phyloP scores from a whole-genome alignment of 2,113 vertebrate species.

The Ibidorhyncha struthersii region DNA sequence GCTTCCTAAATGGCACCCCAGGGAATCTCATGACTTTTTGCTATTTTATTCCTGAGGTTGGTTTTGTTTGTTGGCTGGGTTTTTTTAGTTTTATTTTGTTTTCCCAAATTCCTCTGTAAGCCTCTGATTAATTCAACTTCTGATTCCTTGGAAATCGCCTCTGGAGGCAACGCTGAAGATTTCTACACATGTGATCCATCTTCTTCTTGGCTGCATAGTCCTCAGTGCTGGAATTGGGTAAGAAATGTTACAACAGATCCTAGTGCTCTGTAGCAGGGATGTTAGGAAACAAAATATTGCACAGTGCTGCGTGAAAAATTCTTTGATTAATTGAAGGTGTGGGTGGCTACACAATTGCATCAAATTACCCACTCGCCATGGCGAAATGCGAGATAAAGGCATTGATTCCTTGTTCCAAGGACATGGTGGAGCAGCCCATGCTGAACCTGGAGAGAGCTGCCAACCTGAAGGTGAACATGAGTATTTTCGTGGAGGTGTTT shows the following conservation, averaged over 20 bases:
- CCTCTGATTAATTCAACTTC: slow-evolving; percentile 2
- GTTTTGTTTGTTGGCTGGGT: neutral
- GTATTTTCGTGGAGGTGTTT: neutral
- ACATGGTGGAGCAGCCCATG: fast-evolving
- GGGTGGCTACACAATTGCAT: slow-evolving; percentile 13
- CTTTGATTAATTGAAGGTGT: slow-evolving; percentile 39
- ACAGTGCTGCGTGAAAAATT: neutral
- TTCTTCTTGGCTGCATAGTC: neutral
- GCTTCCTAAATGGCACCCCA: neutral
- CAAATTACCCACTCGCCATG: neutral
- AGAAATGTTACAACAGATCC: slow-evolving; percentile 58
- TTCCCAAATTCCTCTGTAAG: neutral
- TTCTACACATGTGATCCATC: neutral
- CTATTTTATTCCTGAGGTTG: neutral
- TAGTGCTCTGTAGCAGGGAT: neutral
- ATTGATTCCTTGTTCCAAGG: neutral
- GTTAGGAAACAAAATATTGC: slow-evolving; percentile 59
- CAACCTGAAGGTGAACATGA: neutral
- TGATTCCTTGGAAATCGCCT: neutral
- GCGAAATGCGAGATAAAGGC: neutral
- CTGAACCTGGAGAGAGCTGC: neutral
- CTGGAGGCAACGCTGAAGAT: neutral
- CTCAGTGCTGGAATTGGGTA: slow-evolving; percentile 22
- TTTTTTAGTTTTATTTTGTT: neutral
- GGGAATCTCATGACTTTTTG: neutral